Evolutionary conservation across 2,113 vertebrate species (phyloP).

Genomic region (Lontra canadensis): DNA sequence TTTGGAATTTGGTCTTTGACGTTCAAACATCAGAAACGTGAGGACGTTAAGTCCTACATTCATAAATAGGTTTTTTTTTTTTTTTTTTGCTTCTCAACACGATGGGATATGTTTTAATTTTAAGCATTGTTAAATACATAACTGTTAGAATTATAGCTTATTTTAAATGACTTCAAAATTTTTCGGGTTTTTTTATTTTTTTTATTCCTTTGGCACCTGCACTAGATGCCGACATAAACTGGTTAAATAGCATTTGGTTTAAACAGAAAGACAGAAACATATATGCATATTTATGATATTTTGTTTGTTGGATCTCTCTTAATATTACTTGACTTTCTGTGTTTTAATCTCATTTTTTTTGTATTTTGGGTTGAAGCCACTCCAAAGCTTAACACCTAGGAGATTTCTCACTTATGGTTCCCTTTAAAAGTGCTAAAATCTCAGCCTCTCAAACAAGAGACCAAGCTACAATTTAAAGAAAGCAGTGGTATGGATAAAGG

Average conservation of each 20-base stretch:
- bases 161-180: conserved; percentile 45
- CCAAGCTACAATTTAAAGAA: conserved; percentile 69
- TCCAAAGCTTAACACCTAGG: conserved; percentile 76
- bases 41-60: background rate
- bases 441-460: conserved; percentile 76
- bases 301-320: conserved; percentile 70
- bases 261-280: conserved; percentile 36
- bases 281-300: conserved; percentile 41
- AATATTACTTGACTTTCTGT: conserved; percentile 72
- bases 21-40: background rate
- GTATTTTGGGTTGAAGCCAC: conserved; percentile 75
- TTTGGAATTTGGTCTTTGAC: conserved; percentile 44
- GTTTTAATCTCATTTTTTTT: conserved; percentile 58
- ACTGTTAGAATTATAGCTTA: conserved; percentile 27
- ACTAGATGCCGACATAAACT: conserved; percentile 26
- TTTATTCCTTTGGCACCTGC: background rate
- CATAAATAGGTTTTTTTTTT: background rate
- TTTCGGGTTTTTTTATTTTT: conserved; percentile 15
- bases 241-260: conserved; percentile 49
- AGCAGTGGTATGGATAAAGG: conserved; percentile 64
- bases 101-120: background rate
- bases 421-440: conserved; percentile 80
- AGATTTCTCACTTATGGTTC: conserved; percentile 77
- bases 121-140: background rate
- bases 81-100: background rate